Conservation (phyloP, 2,113 vertebrate genomes). For the Glaucidium brasilianum region DNA sequence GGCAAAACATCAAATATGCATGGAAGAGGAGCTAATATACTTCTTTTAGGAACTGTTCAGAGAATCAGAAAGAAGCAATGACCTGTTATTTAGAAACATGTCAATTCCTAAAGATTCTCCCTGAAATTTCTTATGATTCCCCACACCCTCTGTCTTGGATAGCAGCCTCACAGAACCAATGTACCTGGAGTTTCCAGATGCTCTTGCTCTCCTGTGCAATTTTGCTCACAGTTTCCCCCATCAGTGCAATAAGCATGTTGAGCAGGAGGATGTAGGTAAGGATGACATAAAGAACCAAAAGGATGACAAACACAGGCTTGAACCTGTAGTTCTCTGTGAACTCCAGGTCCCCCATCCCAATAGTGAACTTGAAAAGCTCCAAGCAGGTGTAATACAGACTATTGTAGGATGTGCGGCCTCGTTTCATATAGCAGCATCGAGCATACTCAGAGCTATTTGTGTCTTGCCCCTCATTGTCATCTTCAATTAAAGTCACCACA, state of each 20-base stretch:
- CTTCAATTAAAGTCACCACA: slow-evolving; percentile 91
- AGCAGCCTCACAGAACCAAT: neutral
- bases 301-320: slow-evolving; percentile 86
- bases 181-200: slow-evolving; percentile 96
- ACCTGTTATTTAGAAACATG: neutral
- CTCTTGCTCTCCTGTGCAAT: slow-evolving; percentile 86
- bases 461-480: slow-evolving; percentile 65
- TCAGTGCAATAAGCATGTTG: slow-evolving; percentile 97
- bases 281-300: slow-evolving; percentile 90
- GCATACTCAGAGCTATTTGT: neutral
- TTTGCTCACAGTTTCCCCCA: slow-evolving; percentile 91
- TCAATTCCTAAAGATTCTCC: neutral
- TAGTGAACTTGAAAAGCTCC: slow-evolving; percentile 98
- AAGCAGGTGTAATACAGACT: slow-evolving; percentile 86
- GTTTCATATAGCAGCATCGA: neutral
- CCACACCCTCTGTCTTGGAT: neutral
- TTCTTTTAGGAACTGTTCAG: neutral
- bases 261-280: slow-evolving; percentile 97
- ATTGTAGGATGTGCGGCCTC: slow-evolving; percentile 69
- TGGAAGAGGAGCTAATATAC: neutral
- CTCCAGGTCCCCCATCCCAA: slow-evolving; percentile 97
- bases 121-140: neutral
- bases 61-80: neutral
- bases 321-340: slow-evolving; percentile 89
- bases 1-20: neutral